Conservation (phyloP, 2,113 vertebrate genomes). For the Rousettus leschenaultii region DNA sequence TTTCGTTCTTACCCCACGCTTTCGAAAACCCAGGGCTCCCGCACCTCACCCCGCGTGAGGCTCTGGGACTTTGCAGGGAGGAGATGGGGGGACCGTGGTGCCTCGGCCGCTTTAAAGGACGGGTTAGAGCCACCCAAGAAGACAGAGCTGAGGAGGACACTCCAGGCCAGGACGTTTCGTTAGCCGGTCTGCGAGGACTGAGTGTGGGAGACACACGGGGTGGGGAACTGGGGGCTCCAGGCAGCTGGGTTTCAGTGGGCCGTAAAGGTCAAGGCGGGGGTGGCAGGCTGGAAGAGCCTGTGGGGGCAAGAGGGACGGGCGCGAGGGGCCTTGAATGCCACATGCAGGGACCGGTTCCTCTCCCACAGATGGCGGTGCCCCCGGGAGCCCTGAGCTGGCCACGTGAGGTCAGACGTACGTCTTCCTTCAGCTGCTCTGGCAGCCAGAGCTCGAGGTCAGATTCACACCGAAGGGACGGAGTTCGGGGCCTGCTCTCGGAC, state of each 20-base stretch:
- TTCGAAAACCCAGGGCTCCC: no score
- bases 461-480: background rate
- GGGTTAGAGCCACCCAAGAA: no score
- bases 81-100: background rate
- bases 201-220: fast-evolving
- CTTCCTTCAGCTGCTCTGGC: background rate
- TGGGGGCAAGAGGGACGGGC: fast-evolving
- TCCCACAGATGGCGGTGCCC: no score
- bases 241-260: background rate
- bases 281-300: background rate
- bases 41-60: background rate
- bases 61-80: fast-evolving
- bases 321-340: background rate
- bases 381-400: background rate
- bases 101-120: background rate
- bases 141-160: background rate
- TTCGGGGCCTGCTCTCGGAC: background rate
- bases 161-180: background rate
- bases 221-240: fast-evolving
- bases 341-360: background rate
- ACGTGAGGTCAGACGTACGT: background rate
- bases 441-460: fast-evolving
- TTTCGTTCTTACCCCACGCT: no score
- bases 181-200: background rate
- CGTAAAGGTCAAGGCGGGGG: background rate